Percentiles rank a stretch among this genome's conserved stretches.
Conservation (phyloP, 2,888 invertebrate species). For the Drymonia ruficornis region DNA sequence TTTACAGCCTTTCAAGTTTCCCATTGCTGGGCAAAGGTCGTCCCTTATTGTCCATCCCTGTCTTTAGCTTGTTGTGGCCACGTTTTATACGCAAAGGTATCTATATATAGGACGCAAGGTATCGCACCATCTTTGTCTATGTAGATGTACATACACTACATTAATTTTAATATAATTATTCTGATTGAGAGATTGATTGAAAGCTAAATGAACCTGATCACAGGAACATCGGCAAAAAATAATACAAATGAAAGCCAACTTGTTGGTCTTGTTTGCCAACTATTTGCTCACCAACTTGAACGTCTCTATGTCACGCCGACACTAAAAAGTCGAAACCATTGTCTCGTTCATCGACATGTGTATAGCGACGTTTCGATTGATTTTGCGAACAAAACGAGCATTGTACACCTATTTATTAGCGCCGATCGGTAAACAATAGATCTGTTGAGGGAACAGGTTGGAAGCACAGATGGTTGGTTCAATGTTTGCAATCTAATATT, state of each 20-base stretch:
- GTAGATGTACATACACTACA: no score
- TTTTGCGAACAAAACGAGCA: conserved; percentile 73
- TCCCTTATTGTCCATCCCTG: no score
- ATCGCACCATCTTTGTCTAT: no score
- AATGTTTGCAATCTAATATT: conserved; percentile 27
- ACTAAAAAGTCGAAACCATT: conserved; percentile 66
- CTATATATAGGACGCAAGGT: no score
- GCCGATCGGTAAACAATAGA: conserved; percentile 51
- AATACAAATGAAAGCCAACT: background rate
- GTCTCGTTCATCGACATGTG: conserved; percentile 76
- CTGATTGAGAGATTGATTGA: no score
- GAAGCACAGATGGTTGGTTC: conserved; percentile 40
- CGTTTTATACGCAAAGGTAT: no score
- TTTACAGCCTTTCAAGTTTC: no score
- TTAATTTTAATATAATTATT: no score
- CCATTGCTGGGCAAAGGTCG: no score
- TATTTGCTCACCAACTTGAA: conserved; percentile 10
- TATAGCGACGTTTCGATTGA: conserved; percentile 76
- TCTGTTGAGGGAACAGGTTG: conserved; percentile 57
- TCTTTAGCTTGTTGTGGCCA: no score
- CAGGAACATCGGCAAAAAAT: no score
- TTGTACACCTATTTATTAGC: conserved; percentile 72
- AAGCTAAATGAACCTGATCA: no score
- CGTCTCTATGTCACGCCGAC: conserved; percentile 46
- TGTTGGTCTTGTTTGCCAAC: conserved; percentile 4